Evolutionary conservation across 2,797 vertebrate species (phyloP), one percentile per base, ranked within the genome.

Genomic region (Luscinia megarhynchos): DNA sequence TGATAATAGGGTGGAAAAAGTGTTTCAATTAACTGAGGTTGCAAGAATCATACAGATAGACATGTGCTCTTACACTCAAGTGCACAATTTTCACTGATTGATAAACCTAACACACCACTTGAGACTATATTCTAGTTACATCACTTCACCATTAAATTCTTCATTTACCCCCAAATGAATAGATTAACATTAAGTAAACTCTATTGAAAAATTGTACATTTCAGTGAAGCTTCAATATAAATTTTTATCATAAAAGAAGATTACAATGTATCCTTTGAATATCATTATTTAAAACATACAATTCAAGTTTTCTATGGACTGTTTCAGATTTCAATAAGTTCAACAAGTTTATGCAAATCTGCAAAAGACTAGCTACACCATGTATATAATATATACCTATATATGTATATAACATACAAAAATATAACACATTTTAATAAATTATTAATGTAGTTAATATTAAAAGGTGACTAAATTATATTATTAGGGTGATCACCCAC

Each of bases 71-170:
- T 92, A 87, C 84, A 88, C 70, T 97, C 94, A 97, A 95, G 96
- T 83, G 93, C 96, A 96, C 82, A 97, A 87, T 97, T 97, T 96
- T 95, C 94, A 93, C 84, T 97, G 95, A 97, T 93, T 96, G 93
- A 96, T 97, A 97, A 97, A 97, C 91, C 78, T 93, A 97, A 97
- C 89, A 93, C 69, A 95, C 53, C 87, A 95, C 96, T 97, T 96
- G 83, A 97, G 95, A 95, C 92, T 94, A 72, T 58, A 88, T 97
- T 96, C 92, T 91, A 70, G 85, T 93, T 96, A 87, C 22, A 94
- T 94, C 81, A 78, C 40, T 89, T 95, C 91, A 94, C 90, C 69
- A 94, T 91, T 96, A 95, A 97, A 87, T 78, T 91, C 89, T 97
- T 95, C 89, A 90, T 93, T 97, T 97, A 95, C 96, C 84, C 85